Percentiles rank a stretch among this genome's conserved stretches.
These are phyloP conservation scores for Malurus cyaneus DNA, from an alignment of 2,113 vertebrate genomes.

Conservation along the genomic window DNA sequence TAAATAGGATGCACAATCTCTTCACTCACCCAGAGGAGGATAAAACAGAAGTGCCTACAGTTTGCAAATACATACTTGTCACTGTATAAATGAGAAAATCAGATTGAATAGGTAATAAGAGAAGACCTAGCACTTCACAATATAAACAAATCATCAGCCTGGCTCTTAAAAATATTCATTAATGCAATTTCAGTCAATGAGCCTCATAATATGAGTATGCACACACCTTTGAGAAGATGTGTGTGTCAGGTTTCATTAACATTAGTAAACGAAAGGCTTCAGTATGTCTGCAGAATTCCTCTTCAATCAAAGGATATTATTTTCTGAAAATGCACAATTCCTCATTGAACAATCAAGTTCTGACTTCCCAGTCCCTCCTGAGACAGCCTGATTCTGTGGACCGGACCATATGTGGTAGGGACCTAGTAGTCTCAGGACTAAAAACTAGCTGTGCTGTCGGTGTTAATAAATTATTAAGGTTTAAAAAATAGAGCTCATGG, in stretches of 20 bases:
- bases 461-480: not conserved
- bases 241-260: not conserved
- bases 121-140: not conserved
- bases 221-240: not conserved
- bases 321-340: not conserved
- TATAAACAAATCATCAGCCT: not conserved
- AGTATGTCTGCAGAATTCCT: not conserved
- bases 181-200: not conserved
- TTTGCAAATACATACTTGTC: not conserved
- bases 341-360: not conserved
- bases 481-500: not conserved
- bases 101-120: not conserved
- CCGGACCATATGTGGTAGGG: rapidly evolving
- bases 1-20: not conserved
- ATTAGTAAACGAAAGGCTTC: not conserved
- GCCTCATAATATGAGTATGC: not conserved
- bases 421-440: not conserved
- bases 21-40: not conserved
- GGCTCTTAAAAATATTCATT: not conserved
- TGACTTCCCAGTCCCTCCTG: not conserved
- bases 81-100: not conserved
- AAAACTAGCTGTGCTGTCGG: not conserved
- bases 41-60: not conserved
- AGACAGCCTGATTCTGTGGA: not conserved
- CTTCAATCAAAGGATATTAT: not conserved